These are phyloP conservation scores for Paraescarpia echinospica DNA, from an alignment of 1,140 invertebrate species.

Conservation along the genomic window DNA sequence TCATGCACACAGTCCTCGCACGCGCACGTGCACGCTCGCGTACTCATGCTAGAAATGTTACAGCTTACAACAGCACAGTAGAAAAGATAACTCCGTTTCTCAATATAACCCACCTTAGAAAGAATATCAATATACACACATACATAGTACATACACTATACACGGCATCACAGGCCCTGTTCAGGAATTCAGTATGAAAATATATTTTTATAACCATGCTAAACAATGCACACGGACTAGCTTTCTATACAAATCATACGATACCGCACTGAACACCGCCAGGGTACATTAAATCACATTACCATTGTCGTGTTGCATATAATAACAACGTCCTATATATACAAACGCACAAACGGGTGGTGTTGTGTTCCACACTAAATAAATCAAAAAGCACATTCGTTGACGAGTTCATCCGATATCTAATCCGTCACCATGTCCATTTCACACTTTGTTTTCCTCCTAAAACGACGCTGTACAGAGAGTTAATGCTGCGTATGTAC, in stretches of 20 bases:
- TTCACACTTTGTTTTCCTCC: not conserved
- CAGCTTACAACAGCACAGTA: constrained; percentile 22
- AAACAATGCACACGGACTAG: not conserved
- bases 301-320: not conserved
- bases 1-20: not conserved
- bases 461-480: not conserved
- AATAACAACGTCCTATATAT: not conserved
- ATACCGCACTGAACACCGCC: not conserved
- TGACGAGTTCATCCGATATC: not conserved
- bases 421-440: not conserved
- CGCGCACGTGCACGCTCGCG: not conserved
- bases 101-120: constrained; percentile 37
- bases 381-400: not conserved
- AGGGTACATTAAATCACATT: not conserved
- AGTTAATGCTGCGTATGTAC: constrained; percentile 1
- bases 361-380: not conserved
- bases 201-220: not conserved
- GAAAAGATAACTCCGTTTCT: constrained; percentile 27
- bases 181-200: not conserved
- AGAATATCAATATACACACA: constrained; percentile 78
- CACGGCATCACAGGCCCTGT: not conserved
- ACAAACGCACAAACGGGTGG: not conserved
- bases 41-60: not conserved
- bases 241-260: not conserved
- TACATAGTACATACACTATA: constrained; percentile 60